phyloP scores from a whole-genome alignment of 1,140 invertebrate species.

The Solenopsis invicta region DNA sequence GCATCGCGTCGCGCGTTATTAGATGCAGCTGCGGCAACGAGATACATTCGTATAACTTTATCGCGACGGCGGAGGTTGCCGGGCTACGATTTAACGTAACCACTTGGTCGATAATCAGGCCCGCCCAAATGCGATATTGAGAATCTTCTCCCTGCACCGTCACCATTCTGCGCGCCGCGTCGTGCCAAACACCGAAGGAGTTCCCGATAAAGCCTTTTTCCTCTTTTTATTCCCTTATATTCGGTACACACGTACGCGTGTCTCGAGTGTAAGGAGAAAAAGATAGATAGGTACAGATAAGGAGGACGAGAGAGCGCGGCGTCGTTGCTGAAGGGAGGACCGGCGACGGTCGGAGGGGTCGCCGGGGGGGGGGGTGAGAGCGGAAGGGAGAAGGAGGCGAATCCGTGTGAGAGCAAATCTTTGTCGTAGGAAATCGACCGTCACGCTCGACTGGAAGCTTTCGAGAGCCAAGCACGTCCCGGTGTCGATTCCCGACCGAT shows the following conservation, averaged over 20 bases:
- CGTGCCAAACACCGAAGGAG: slow-evolving; percentile 29
- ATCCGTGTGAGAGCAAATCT: slow-evolving; percentile 79
- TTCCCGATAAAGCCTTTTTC: slow-evolving; percentile 63
- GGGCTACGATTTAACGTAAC: slow-evolving; percentile 63
- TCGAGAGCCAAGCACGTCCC: slow-evolving; percentile 71
- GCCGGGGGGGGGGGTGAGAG: slow-evolving; percentile 25
- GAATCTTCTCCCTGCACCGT: slow-evolving; percentile 36
- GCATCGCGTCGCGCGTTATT: slow-evolving; percentile 7
- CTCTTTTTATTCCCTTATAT: not conserved
- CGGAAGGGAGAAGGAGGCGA: slow-evolving; percentile 20
- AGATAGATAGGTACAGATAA: slow-evolving; percentile 30
- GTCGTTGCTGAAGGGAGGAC: not conserved
- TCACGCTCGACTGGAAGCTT: slow-evolving; percentile 77
- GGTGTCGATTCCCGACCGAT: slow-evolving; percentile 73
- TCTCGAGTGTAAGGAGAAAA: slow-evolving; percentile 61
- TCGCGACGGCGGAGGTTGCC: not conserved
- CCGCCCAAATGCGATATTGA: slow-evolving; percentile 63
- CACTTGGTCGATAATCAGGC: slow-evolving; percentile 71
- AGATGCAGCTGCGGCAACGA: slow-evolving; percentile 9
- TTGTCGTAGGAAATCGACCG: slow-evolving; percentile 81
- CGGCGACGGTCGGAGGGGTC: not conserved
- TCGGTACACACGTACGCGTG: slow-evolving; percentile 62
- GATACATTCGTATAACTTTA: slow-evolving; percentile 31
- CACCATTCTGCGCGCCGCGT: slow-evolving; percentile 19
- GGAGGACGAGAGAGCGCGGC: not conserved